A percentile compares a stretch with the other conserved stretches of the same genome.
Evolutionary conservation across 2,888 invertebrate genomes (phyloP).

Genomic region (Neuroscelio doddi): DNA sequence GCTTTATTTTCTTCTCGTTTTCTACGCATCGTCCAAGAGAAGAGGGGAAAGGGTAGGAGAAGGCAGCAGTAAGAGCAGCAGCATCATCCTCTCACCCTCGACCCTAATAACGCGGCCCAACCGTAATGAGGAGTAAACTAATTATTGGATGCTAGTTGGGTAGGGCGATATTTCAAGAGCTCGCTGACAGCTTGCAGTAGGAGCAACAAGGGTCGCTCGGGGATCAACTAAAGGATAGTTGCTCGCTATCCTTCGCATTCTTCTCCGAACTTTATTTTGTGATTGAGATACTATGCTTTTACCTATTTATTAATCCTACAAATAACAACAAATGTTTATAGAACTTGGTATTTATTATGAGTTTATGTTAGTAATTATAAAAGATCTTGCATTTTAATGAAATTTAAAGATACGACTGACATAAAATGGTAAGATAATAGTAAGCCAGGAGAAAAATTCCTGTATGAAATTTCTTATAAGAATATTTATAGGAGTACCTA

Average conservation of each 20-base stretch:
- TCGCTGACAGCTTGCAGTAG: slow-evolving; percentile 64
- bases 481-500: too few species aligned
- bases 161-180: slow-evolving; percentile 68
- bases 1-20: slow-evolving; percentile 52
- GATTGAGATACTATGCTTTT: slow-evolving; percentile 10
- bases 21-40: slow-evolving; percentile 23
- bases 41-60: slow-evolving; percentile 2
- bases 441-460: too few species aligned
- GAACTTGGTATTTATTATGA: too few species aligned
- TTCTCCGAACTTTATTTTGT: slow-evolving; percentile 8
- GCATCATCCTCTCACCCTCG: slow-evolving; percentile 38
- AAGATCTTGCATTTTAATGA: slow-evolving; percentile 1
- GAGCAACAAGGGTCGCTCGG: slow-evolving; percentile 58
- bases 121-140: slow-evolving; percentile 70
- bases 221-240: slow-evolving; percentile 36
- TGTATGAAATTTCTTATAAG: too few species aligned
- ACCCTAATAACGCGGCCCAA: slow-evolving; percentile 65
- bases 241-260: slow-evolving; percentile 43
- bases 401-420: slow-evolving; percentile 1
- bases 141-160: slow-evolving; percentile 69
- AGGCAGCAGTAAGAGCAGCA: too few species aligned
- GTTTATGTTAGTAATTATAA: too few species aligned
- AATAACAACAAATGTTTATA: background rate
- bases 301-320: slow-evolving; percentile 3
- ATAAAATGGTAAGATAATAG: too few species aligned